These are phyloP conservation scores for Sebastolobus alascanus DNA, from an alignment of 2,797 vertebrate genomes.

Conservation along the genomic window DNA sequence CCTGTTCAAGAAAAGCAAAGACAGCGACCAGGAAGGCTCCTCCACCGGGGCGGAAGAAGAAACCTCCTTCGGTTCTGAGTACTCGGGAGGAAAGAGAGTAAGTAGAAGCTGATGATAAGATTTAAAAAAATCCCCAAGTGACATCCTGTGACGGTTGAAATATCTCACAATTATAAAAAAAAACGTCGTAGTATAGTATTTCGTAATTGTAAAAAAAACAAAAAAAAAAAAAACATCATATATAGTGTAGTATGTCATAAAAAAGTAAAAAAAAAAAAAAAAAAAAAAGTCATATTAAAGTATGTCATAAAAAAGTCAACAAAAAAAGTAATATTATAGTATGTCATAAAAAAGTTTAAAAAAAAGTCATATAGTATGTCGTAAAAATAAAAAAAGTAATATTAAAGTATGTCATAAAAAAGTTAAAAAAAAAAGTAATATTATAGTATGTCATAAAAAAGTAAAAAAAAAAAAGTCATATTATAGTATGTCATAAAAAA, in stretches of 20 bases:
- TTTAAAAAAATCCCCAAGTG: not conserved
- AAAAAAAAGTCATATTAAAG: not conserved
- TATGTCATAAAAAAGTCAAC: not conserved
- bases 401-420: too few species aligned
- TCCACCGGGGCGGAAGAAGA: constrained; percentile 83
- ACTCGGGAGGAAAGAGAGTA: constrained; percentile 72
- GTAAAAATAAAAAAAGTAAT: too few species aligned
- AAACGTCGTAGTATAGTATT: not conserved
- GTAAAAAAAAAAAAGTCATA: too few species aligned
- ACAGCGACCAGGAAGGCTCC: constrained; percentile 70
- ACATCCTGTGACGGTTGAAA: constrained; percentile 32
- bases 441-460: too few species aligned
- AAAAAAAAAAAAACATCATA: not conserved
- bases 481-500: too few species aligned
- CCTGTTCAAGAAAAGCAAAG: constrained; percentile 76
- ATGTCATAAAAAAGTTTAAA: too few species aligned
- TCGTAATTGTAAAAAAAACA: too few species aligned
- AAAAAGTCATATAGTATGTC: too few species aligned
- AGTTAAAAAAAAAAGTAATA: too few species aligned
- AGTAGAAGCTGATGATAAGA: constrained; percentile 51
- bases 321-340: not conserved
- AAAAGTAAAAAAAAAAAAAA: not conserved
- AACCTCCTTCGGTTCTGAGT: constrained; percentile 64
- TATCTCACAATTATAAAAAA: not conserved
- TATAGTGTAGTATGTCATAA: not conserved